Evolutionary conservation across 2,888 invertebrate genomes (phyloP).

Genomic region (Mimachlamys varia): DNA sequence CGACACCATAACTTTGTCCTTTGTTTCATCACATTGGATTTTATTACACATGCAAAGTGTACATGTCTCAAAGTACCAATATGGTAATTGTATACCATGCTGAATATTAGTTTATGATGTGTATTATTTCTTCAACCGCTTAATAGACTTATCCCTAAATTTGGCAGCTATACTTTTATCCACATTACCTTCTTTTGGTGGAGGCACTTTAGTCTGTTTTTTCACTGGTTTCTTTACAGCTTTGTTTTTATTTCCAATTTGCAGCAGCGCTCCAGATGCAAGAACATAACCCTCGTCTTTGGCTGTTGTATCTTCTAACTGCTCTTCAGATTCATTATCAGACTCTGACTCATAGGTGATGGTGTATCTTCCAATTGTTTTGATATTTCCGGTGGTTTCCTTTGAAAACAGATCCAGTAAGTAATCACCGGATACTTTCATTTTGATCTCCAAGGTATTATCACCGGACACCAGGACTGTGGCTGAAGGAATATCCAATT

Average conservation of each 20-base stretch:
- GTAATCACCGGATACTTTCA: constrained; percentile 11
- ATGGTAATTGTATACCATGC: too few relatives aligned
- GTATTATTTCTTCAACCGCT: too few relatives aligned
- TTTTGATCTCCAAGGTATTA: neutral
- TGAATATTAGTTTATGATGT: too few relatives aligned
- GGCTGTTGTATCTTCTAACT: neutral
- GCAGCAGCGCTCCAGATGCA: neutral
- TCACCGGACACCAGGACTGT: neutral
- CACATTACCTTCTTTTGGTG: neutral
- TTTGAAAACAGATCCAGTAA: neutral
- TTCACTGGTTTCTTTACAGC: neutral
- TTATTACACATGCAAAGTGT: too few relatives aligned
- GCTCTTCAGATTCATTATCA: neutral
- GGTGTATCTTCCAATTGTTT: neutral
- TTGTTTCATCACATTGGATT: too few relatives aligned
- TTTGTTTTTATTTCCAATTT: neutral
- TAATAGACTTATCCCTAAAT: too few relatives aligned
- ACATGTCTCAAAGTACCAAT: too few relatives aligned
- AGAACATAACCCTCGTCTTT: neutral
- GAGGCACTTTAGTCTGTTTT: neutral
- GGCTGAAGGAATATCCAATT: neutral
- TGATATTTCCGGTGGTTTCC: neutral
- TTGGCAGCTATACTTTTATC: neutral
- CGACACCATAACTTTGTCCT: too few relatives aligned
- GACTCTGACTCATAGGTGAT: neutral